Conservation (phyloP, 2,888 invertebrate genomes). For the Drosophila greeni region DNA sequence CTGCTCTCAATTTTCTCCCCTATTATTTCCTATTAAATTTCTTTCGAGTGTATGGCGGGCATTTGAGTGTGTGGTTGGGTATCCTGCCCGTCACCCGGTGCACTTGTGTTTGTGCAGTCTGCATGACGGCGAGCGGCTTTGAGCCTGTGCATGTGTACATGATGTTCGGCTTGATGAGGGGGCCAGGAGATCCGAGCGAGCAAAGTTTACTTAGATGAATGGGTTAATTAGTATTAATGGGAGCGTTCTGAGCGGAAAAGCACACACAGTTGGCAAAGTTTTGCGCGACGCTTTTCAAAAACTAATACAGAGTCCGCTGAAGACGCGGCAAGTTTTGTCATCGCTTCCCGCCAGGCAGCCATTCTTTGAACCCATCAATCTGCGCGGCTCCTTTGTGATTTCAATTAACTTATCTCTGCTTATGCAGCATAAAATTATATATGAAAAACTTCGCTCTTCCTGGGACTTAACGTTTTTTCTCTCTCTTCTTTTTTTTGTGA, state of each 20-base stretch:
- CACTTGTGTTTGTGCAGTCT: constrained; percentile 64
- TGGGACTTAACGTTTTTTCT: not conserved
- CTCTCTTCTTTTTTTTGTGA: constrained; percentile 1
- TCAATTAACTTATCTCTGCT: constrained; percentile 44
- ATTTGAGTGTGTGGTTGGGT: not conserved
- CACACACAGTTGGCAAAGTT: constrained; percentile 26
- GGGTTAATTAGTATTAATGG: constrained; percentile 60
- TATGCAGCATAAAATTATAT: constrained; percentile 43
- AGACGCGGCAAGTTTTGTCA: constrained; percentile 24
- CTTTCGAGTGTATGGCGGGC: constrained; percentile 32
- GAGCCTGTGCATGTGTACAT: constrained; percentile 56
- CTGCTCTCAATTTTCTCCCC: not conserved
- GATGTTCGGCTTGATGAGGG: constrained; percentile 37
- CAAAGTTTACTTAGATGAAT: constrained; percentile 50
- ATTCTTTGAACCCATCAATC: constrained; percentile 33
- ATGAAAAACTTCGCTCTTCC: constrained; percentile 25
- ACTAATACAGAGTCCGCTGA: constrained; percentile 23
- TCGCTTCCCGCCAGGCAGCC: constrained; percentile 2
- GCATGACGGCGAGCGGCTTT: constrained; percentile 62
- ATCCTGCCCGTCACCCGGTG: constrained; percentile 31
- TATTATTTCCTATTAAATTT: not conserved
- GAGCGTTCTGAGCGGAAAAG: constrained; percentile 16
- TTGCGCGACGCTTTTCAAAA: constrained; percentile 23
- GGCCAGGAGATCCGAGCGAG: constrained; percentile 45
- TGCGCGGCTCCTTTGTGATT: constrained; percentile 34